Evolutionary conservation across 2,888 invertebrate species (phyloP).

Genomic region (Clusia tigrina): DNA sequence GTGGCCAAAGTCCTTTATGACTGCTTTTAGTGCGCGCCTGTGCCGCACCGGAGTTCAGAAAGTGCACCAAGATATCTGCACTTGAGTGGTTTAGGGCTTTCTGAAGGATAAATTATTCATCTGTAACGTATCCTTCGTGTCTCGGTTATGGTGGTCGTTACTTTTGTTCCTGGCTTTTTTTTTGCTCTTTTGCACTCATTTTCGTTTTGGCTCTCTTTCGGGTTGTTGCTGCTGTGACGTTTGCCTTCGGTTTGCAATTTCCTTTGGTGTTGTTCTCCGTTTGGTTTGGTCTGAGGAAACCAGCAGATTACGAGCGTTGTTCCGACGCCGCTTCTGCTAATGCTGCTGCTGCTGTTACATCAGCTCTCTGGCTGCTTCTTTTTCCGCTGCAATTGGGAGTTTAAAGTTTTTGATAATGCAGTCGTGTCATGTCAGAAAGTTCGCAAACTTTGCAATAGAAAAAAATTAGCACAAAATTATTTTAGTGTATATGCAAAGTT

Average conservation of each 20-base stretch:
- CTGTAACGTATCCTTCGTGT: not conserved
- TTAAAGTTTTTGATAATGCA: constrained; percentile 2
- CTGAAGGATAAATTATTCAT: constrained; percentile 3
- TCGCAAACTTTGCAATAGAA: not conserved
- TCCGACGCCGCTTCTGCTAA: not conserved
- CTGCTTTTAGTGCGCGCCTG: not conserved
- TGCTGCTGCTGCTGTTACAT: not conserved
- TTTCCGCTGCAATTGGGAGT: constrained; percentile 2
- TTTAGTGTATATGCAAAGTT: not conserved
- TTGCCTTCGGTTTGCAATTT: not conserved
- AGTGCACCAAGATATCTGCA: not conserved
- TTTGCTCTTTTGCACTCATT: not conserved
- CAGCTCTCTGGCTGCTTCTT: no score
- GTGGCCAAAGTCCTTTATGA: constrained; percentile 1
- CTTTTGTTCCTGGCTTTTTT: not conserved
- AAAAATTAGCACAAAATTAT: not conserved
- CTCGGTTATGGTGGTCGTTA: not conserved
- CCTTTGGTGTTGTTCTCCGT: not conserved
- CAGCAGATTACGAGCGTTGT: not conserved
- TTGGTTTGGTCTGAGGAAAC: not conserved
- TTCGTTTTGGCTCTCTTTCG: not conserved
- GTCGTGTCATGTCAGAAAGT: constrained; percentile 8
- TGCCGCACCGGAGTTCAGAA: not conserved
- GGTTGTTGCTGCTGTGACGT: not conserved
- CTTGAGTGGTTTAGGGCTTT: not conserved